Base-by-base conservation (phyloP, 2,797 vertebrate species). In the Myotis planiceps region DNA sequence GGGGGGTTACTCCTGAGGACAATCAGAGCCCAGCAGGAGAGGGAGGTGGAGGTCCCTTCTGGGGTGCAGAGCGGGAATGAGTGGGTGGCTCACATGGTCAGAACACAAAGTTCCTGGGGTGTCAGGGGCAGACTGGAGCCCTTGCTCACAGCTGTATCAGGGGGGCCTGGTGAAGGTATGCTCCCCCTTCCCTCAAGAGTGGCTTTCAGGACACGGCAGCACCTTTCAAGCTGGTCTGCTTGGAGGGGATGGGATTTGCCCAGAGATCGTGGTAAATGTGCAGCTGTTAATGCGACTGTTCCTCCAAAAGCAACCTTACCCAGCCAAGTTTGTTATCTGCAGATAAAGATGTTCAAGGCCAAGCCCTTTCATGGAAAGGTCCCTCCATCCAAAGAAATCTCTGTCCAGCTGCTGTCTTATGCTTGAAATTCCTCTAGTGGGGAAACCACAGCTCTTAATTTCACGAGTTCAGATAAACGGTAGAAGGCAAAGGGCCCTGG, bases 291-390 rank as follows among this genome's bases (percentile, higher is more conserved):
- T 6, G 9, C 14, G 9, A 86, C 29, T 5, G 32, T 58, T 51
- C 2, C 29, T 76, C 25, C 25, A 71, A 15, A 74, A 93, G 79
- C 14, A 81, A 39, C n/a, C 14, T 14, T 58, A 37, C n/a, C 16
- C 42, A 21, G 82, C 83, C 71, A 83, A 63, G 75, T 84, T 39
- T 34, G 25, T 91, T 96, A 84, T 90, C 84, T 94, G 69, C 60
- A 84, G 91, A 87, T 96, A 95, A 82, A 89, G 55, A 60, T 63
- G 92, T 82, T 85, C 78, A 96, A 94, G 89, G 96, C 65, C 75
- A 83, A 88, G 25, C 51, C 53, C 79, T 75, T 82, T 76, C 66
- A 49, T 7, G 34, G 21, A n/a, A 83, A 86, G 89, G 29, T n/a
- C 32, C 6, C 14, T 55, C 27, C 19, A 9, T 80, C 27, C n/a